These are phyloP conservation scores for Anguilla marmorata DNA, from an alignment of 2,797 vertebrate species.

Conservation along the genomic window DNA sequence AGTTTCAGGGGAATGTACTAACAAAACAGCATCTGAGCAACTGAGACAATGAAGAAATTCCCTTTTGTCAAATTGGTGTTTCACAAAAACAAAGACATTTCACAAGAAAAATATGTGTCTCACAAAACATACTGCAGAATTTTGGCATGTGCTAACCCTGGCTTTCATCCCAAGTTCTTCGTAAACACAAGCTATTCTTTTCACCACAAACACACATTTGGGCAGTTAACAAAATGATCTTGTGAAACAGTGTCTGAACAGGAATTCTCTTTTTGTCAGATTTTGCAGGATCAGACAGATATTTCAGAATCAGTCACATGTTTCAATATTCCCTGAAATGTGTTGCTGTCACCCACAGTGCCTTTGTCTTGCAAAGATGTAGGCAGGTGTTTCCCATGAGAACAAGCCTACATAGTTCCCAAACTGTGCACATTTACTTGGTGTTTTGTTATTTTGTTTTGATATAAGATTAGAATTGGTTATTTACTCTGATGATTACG, in stretches of 20 bases:
- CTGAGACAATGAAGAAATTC: background rate
- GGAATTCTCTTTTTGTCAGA: background rate
- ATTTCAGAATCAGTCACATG: background rate
- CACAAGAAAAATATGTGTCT: constrained; percentile 3
- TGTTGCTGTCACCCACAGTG: background rate
- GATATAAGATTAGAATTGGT: background rate
- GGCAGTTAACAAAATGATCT: background rate
- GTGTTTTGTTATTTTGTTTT: background rate
- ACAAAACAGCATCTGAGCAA: background rate
- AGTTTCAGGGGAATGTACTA: background rate
- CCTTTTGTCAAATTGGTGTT: background rate
- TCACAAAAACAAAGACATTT: background rate
- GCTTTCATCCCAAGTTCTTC: background rate
- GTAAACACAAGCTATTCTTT: background rate
- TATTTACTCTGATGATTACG: background rate
- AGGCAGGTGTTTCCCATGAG: background rate
- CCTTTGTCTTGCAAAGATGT: background rate
- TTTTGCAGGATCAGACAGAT: background rate
- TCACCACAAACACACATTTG: background rate
- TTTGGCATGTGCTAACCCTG: background rate
- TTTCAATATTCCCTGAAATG: background rate
- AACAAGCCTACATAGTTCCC: background rate
- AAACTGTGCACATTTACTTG: background rate
- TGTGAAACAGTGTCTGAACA: background rate
- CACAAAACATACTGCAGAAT: background rate